Evolutionary conservation across 2,113 vertebrate species (phyloP).

Genomic region (Himantopus leucocephalus): DNA sequence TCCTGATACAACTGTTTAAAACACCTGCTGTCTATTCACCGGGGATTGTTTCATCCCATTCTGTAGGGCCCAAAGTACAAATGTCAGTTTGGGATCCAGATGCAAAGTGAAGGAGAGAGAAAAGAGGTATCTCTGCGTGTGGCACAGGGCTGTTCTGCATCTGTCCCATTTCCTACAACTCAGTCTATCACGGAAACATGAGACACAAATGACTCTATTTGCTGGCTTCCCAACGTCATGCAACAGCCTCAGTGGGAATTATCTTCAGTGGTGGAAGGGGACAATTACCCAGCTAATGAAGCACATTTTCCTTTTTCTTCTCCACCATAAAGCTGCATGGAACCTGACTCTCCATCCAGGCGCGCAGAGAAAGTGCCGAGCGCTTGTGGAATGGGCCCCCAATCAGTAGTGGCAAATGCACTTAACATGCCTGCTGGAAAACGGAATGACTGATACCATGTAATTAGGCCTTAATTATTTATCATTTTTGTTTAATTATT

Average conservation of each 20-base stretch:
- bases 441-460: slow-evolving; percentile 77
- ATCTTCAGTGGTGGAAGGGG: slow-evolving; percentile 36
- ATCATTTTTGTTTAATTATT: slow-evolving; percentile 84
- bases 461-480: slow-evolving; percentile 84
- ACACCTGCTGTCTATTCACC: neutral
- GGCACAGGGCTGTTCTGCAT: neutral
- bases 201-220: neutral
- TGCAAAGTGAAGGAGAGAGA: neutral
- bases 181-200: neutral
- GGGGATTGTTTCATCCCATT: neutral
- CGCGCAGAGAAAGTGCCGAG: neutral
- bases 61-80: neutral
- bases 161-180: neutral
- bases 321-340: slow-evolving; percentile 45
- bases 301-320: slow-evolving; percentile 54
- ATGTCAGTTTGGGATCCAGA: neutral
- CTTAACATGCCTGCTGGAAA: slow-evolving; percentile 60
- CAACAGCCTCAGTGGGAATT: slow-evolving; percentile 44
- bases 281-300: slow-evolving; percentile 69
- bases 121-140: neutral
- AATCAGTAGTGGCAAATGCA: slow-evolving; percentile 56
- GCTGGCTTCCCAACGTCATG: slow-evolving; percentile 36
- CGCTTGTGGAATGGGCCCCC: slow-evolving; percentile 7
- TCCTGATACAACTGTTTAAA: neutral
- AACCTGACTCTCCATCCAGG: slow-evolving; percentile 13